phyloP scores from a whole-genome alignment of 2,113 vertebrate species.

The Hemiscyllium ocellatum region DNA sequence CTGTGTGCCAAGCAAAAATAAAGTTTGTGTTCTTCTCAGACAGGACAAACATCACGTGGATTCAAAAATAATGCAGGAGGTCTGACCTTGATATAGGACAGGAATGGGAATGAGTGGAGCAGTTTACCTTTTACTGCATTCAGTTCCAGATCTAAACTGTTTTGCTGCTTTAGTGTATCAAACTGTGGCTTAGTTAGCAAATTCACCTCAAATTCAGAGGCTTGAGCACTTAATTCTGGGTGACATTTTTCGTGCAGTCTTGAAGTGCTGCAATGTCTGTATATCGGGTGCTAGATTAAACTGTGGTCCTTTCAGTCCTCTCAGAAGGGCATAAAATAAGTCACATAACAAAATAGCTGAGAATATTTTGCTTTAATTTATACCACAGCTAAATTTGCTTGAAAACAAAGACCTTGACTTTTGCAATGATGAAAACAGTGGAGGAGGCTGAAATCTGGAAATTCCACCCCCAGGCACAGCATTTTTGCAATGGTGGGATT shows the following conservation, averaged over 20 bases:
- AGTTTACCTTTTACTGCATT: not conserved
- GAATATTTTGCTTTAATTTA: too few species aligned
- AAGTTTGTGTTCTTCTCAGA: not conserved
- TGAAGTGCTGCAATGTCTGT: not conserved
- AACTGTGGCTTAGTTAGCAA: not conserved
- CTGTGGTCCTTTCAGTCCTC: not conserved
- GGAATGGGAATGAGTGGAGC: not conserved
- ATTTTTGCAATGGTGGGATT: too few species aligned
- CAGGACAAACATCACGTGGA: not conserved
- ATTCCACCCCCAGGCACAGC: too few species aligned
- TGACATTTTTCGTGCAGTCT: not conserved
- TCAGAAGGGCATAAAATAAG: not conserved
- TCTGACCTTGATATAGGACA: not conserved
- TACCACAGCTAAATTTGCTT: too few species aligned
- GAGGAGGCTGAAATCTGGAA: too few species aligned
- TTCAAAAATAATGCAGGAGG: not conserved
- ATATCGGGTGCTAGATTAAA: not conserved
- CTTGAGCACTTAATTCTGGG: not conserved
- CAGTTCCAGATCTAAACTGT: not conserved
- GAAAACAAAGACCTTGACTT: not conserved
- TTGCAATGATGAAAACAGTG: not conserved
- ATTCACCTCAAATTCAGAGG: not conserved
- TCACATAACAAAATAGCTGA: not conserved
- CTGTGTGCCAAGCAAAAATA: not conserved
- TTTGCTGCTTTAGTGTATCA: not conserved